These are phyloP conservation scores for Cataglyphis albicans DNA, from an alignment of 2,888 invertebrate genomes.

Conservation along the genomic window DNA sequence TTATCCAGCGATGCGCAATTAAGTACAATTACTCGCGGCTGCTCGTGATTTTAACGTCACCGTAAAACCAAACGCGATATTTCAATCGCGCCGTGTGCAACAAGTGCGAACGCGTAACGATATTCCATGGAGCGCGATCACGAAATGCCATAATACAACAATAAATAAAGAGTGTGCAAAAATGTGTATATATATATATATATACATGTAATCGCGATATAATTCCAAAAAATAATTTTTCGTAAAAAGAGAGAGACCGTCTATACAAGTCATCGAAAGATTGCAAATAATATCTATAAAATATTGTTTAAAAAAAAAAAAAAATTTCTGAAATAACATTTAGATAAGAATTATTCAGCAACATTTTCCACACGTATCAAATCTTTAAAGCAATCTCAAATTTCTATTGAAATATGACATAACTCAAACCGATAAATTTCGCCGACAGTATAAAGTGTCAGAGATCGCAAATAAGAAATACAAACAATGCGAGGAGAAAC, in stretches of 20 bases:
- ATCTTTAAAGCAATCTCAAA: background rate
- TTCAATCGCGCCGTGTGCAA: constrained; percentile 49
- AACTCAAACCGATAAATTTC: background rate
- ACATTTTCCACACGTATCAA: background rate
- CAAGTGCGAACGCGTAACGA: constrained; percentile 28
- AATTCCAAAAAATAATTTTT: constrained; percentile 24
- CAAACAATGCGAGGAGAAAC: constrained; percentile 79
- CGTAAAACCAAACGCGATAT: constrained; percentile 46
- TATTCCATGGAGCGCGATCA: background rate
- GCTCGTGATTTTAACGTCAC: constrained; percentile 43
- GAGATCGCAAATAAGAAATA: constrained; percentile 84
- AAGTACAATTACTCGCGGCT: constrained; percentile 47
- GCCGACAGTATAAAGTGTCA: constrained; percentile 81
- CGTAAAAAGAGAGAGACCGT: background rate
- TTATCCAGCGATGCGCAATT: constrained; percentile 40
- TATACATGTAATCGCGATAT: background rate
- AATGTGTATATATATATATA: background rate
- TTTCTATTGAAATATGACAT: background rate
- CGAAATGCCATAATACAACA: constrained; percentile 11
- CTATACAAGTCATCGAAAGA: background rate
- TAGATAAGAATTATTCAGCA: background rate
- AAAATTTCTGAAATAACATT: background rate
- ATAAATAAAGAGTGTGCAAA: constrained; percentile 31
- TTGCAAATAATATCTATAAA: background rate
- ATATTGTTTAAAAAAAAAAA: background rate